Evolutionary conservation across 1,140 invertebrate genomes (phyloP).

Genomic region (Aphidius ervi): DNA sequence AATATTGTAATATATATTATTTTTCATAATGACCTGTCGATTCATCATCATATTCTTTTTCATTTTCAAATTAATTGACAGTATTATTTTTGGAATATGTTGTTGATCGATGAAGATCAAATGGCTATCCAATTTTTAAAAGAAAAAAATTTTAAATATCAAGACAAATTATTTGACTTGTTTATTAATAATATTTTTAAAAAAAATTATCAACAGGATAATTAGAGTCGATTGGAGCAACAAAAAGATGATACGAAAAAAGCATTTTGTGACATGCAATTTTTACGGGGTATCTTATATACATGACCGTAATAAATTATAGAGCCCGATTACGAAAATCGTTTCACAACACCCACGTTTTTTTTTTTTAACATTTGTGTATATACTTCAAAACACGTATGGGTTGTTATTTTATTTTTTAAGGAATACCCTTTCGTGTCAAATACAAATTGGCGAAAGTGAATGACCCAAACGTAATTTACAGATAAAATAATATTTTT

Average conservation of each 20-base stretch:
- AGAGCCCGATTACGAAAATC: slow-evolving; percentile 40
- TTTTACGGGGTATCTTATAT: slow-evolving; percentile 33
- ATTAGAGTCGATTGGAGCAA: background rate
- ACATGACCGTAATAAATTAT: slow-evolving; percentile 37
- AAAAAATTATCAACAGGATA: background rate
- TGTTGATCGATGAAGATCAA: too few relatives aligned
- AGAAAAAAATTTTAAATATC: too few relatives aligned
- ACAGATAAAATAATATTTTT: background rate
- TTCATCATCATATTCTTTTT: too few relatives aligned
- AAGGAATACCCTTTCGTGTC: slow-evolving; percentile 19
- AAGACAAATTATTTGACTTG: background rate
- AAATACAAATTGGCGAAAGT: slow-evolving; percentile 23
- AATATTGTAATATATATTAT: background rate
- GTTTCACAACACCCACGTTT: slow-evolving; percentile 39
- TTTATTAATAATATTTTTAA: background rate
- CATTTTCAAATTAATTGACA: too few relatives aligned
- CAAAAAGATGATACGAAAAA: background rate
- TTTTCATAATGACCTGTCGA: background rate
- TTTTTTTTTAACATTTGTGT: slow-evolving; percentile 19
- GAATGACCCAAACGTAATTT: background rate
- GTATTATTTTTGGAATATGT: too few relatives aligned
- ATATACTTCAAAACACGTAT: background rate
- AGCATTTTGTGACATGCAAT: slow-evolving; percentile 26
- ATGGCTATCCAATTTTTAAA: too few relatives aligned
- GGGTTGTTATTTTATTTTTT: slow-evolving; percentile 10